Evolutionary conservation across 2,888 invertebrate genomes (phyloP), one percentile per base, ranked within the genome.

Genomic region (Didymodactylos carnosus): DNA sequence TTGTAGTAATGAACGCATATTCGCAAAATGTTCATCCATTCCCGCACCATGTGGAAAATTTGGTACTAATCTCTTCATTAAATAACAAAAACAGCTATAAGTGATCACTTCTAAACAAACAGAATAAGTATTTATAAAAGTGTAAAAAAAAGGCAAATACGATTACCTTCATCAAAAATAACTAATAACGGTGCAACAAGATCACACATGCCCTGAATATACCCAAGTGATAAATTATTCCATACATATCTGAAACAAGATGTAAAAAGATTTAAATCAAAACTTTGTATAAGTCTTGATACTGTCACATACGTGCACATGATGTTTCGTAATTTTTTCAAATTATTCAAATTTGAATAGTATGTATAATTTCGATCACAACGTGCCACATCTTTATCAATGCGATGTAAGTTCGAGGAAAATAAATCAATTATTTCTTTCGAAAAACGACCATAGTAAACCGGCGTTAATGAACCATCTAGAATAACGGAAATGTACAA

Each of bases 201-300:
- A 84, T 94, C 94, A 83, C 94, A 94, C 94, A 94, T 95, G 79
- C 94, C 94, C 83, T 94, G 94, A 87, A 94, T 91, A 85, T 95
- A 95, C 16, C 94, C 94, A 46, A 89, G 88, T 71, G 94, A 92
- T 78, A 95, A 84, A 82, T 94, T 91, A 81, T 94, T 91, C 92
- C 94, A 94, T 4, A 95, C 94, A 83, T 92, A 94, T n/a, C 91
- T 92, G 79, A 69, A 35, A 69, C 40, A 69, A 40, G 16, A 19
- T 69, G 35, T 70, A 25, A 25, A 13, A 7, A 25, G 8, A 71
- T 40, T 11, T n/a, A 27, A 62, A 46, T 14, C 43, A 39, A 46
- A 79, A 82, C n/a, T 43, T 75, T 72, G 49, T 75, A 75, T 69
- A 75, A 69, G 3, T 71, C 75, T 46, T 76, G 72, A 71, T 39